phyloP scores from a whole-genome alignment of 2,113 vertebrate genomes.

The Labrus mixtus region DNA sequence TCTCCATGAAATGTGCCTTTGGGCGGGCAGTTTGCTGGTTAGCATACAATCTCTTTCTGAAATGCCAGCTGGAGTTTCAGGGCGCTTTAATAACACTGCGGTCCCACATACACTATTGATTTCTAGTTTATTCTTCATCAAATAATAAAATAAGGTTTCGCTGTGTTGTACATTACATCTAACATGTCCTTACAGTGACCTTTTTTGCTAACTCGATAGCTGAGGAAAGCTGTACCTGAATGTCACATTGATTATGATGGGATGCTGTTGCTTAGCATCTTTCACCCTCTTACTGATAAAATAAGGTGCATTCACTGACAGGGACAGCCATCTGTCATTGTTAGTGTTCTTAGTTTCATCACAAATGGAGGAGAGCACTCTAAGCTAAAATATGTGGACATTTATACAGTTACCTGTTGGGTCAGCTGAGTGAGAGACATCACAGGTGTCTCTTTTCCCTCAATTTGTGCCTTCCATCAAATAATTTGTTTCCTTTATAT shows the following conservation, averaged over 20 bases:
- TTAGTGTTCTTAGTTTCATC: conserved; percentile 36
- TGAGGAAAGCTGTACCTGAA: conserved; percentile 27
- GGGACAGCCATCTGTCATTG: conserved; percentile 51
- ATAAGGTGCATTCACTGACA: conserved; percentile 37
- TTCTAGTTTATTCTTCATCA: conserved; percentile 67
- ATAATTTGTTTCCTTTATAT: too few relatives aligned
- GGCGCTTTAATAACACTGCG: conserved; percentile 29
- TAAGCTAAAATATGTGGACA: conserved; percentile 40
- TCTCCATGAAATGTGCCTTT: conserved; percentile 25
- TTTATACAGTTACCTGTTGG: conserved; percentile 17
- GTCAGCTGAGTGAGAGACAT: conserved; percentile 30
- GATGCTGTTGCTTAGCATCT: conserved; percentile 41
- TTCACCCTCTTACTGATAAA: conserved; percentile 14
- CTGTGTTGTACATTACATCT: conserved; percentile 59
- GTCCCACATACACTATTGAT: conserved; percentile 65
- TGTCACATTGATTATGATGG: conserved; percentile 64
- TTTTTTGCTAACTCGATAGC: conserved; percentile 51
- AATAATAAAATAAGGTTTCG: conserved; percentile 60
- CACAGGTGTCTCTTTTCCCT: background rate
- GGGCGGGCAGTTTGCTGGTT: conserved; percentile 22
- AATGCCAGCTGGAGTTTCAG: conserved; percentile 32
- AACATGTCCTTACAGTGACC: conserved; percentile 60
- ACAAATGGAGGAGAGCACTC: conserved; percentile 33
- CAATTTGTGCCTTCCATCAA: too few relatives aligned
- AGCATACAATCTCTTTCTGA: conserved; percentile 22